Evolutionary conservation across 1,140 invertebrate species (phyloP).

Genomic region (Stegodyphus dumicola): DNA sequence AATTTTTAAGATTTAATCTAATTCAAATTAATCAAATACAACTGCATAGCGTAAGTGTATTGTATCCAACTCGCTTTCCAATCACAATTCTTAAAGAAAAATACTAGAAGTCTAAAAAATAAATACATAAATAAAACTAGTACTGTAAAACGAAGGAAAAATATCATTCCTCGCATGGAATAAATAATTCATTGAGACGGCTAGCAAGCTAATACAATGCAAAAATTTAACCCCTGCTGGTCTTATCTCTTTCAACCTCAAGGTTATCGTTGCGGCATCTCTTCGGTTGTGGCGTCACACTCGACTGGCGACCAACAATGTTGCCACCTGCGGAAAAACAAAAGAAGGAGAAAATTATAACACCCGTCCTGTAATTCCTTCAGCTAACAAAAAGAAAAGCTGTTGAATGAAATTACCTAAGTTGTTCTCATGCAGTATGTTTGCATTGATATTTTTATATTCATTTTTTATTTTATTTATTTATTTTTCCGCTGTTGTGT

Average conservation of each 20-base stretch:
- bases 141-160: too few relatives aligned
- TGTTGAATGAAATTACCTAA: not conserved
- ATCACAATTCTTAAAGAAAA: too few relatives aligned
- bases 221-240: not conserved
- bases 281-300: slow-evolving; percentile 24
- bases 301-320: slow-evolving; percentile 8
- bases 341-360: slow-evolving; percentile 12
- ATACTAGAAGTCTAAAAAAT: too few relatives aligned
- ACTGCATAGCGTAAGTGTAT: too few relatives aligned
- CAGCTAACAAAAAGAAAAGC: slow-evolving; percentile 6
- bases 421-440: too few relatives aligned
- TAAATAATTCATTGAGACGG: not conserved
- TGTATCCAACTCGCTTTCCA: too few relatives aligned
- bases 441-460: too few relatives aligned
- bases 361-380: not conserved
- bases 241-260: not conserved
- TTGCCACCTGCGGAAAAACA: slow-evolving; percentile 10
- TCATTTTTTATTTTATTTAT: too few relatives aligned
- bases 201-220: slow-evolving; percentile 15
- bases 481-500: too few relatives aligned
- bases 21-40: too few relatives aligned
- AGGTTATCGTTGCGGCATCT: slow-evolving; percentile 7
- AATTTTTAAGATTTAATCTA: too few relatives aligned
- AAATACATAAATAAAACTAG: too few relatives aligned
- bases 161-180: not conserved